Evolutionary conservation across 2,113 vertebrate species (phyloP).

Genomic region (Pyxicephalus adspersus): DNA sequence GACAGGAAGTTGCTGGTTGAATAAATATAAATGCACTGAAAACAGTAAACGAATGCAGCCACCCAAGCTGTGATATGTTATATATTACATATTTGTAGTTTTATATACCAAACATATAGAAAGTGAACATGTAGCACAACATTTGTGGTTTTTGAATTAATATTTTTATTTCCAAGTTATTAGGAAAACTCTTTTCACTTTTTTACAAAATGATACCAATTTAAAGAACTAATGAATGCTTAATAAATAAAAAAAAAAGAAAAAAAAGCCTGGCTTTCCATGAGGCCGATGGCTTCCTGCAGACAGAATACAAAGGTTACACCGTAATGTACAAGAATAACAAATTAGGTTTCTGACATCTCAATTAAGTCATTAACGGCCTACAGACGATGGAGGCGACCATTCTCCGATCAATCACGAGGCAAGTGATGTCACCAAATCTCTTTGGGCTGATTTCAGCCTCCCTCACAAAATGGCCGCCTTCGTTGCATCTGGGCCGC

Average conservation of each 20-base stretch:
- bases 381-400: background rate
- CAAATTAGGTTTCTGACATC: background rate
- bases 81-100: too few species aligned
- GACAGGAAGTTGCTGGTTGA: too few species aligned
- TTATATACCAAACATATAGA: too few species aligned
- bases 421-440: too few species aligned
- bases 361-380: background rate
- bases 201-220: conserved; percentile 28
- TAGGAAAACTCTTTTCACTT: conserved; percentile 4
- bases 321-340: background rate
- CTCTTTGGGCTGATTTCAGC: too few species aligned
- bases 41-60: too few species aligned
- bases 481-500: background rate
- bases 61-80: too few species aligned
- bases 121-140: background rate
- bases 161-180: conserved; percentile 44
- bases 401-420: background rate
- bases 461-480: background rate
- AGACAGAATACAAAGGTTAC: background rate
- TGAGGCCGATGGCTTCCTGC: too few species aligned
- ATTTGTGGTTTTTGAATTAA: conserved; percentile 34
- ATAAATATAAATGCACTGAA: too few species aligned
- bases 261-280: background rate
- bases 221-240: conserved; percentile 31
- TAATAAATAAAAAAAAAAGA: conserved; percentile 23